Base-by-base conservation (phyloP, 1,140 invertebrate species). In the Trichogramma pretiosum region DNA sequence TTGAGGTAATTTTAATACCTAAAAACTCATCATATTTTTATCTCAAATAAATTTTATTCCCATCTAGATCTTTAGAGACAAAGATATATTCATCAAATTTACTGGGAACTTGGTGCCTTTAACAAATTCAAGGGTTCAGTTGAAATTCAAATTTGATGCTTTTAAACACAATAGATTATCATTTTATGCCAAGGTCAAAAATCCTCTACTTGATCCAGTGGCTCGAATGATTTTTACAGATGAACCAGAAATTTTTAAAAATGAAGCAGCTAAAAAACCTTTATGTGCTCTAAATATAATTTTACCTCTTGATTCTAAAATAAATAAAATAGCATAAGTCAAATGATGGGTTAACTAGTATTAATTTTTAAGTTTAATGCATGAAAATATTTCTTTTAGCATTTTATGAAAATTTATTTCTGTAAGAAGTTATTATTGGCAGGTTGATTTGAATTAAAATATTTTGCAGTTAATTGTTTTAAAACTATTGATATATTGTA, bases 121-220 rank as follows among this genome's bases (percentile, higher is more conserved):
- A 2, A 98, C 94, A 3, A 99, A 98, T 65, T 96, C 93, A 22
- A 94, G 94, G 1, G 93, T 98, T 62, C 96, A 98, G 62, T 75
- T 98, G n/a, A 85, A 87, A 56, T 81, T 99, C 55, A 89, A 87
- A 16, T 99, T 99, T 70, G 83, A 86, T 65, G 93, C 95, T n/a
- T 99, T 99, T 75, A 82, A 89, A 54, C 96, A 99, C 69, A 99
- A 98, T 74, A 77, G 96, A 37, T 73, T 99, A 39, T 91, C 93
- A 1, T 96, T 96, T 67, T 89, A 85, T 13, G 88, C 95, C 0
- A 84, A 93, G 59, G 87, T 98, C 1, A 90, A 93, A 64, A 93
- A 96, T 67, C 83, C 86, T 35, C 83, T 92, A 64, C 81, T 93
- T 32, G 93, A 97, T 63, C 84, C 91, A 21, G 83, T 93, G 19